phyloP scores from a whole-genome alignment of 2,888 invertebrate species.

The Pheosia tremula region DNA sequence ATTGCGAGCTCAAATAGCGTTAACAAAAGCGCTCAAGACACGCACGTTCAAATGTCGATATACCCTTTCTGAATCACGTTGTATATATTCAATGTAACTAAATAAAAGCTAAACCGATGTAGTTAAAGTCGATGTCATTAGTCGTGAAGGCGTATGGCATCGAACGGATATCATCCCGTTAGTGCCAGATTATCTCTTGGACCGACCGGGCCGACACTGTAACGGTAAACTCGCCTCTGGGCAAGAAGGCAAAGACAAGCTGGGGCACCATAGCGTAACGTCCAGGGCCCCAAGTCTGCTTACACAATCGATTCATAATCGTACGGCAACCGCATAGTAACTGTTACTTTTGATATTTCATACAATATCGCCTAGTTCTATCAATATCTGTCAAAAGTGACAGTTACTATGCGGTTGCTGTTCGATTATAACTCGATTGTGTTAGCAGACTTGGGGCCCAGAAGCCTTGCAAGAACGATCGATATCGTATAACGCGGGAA shows the following conservation, averaged over 20 bases:
- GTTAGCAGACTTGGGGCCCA: constrained; percentile 18
- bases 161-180: constrained; percentile 69
- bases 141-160: constrained; percentile 40
- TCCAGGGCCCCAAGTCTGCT: too few relatives aligned
- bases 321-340: too few relatives aligned
- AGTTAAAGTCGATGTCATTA: constrained; percentile 32
- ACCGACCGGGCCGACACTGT: constrained; percentile 52
- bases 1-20: too few relatives aligned
- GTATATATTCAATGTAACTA: constrained; percentile 10
- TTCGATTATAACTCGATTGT: too few relatives aligned
- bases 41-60: too few relatives aligned
- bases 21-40: too few relatives aligned
- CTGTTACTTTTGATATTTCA: too few relatives aligned
- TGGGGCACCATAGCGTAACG: constrained; percentile 60
- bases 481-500: constrained; percentile 72
- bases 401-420: too few relatives aligned
- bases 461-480: constrained; percentile 77
- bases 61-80: neutral
- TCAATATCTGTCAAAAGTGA: too few relatives aligned
- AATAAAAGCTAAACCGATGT: constrained; percentile 18
- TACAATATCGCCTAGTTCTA: too few relatives aligned
- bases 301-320: too few relatives aligned
- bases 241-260: constrained; percentile 50
- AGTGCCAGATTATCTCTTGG: constrained; percentile 64
- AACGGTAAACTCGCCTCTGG: constrained; percentile 64